phyloP scores from a whole-genome alignment of 35 echinoderm and acorn worm genomes.

The Apostichopus japonicus region DNA sequence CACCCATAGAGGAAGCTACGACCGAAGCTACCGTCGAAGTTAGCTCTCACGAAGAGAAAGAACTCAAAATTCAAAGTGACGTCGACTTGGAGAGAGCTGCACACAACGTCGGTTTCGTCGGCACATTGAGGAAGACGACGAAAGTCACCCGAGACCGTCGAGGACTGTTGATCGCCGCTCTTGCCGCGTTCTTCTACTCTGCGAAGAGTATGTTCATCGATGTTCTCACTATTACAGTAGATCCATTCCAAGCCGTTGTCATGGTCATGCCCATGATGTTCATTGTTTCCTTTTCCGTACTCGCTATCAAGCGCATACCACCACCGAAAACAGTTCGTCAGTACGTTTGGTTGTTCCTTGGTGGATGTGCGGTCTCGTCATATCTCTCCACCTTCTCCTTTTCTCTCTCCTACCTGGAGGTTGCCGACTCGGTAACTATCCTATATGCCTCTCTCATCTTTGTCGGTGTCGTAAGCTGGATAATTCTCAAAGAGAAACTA shows the following conservation, averaged over 20 bases:
- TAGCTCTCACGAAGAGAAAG: not conserved
- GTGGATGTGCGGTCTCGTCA: not conserved
- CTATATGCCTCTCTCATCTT: conserved; percentile 23
- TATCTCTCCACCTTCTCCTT: not conserved
- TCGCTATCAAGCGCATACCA: not conserved
- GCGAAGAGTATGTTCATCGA: not conserved
- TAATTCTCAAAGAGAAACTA: conserved; percentile 10
- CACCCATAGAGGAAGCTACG: not conserved
- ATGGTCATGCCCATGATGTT: conserved; percentile 19
- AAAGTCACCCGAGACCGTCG: not conserved
- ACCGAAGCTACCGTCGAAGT: not conserved
- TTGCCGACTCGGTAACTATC: conserved; percentile 22
- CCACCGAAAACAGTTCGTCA: not conserved
- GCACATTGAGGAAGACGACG: not conserved
- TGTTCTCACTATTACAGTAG: not conserved
- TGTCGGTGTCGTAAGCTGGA: conserved; percentile 11
- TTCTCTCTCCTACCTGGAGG: not conserved
- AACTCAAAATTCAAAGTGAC: not conserved
- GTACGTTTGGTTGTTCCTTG: conserved; percentile 6
- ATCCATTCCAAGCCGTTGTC: conserved; percentile 8
- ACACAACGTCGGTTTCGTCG: not conserved
- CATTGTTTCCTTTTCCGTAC: not conserved
- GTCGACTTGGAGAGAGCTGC: not conserved
- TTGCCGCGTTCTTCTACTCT: not conserved
- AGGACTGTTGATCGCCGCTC: not conserved